A percentile compares a stretch with the other conserved stretches of the same genome.
phyloP scores from a whole-genome alignment of 2,113 vertebrate species.

The Coregonus clupeaformis region DNA sequence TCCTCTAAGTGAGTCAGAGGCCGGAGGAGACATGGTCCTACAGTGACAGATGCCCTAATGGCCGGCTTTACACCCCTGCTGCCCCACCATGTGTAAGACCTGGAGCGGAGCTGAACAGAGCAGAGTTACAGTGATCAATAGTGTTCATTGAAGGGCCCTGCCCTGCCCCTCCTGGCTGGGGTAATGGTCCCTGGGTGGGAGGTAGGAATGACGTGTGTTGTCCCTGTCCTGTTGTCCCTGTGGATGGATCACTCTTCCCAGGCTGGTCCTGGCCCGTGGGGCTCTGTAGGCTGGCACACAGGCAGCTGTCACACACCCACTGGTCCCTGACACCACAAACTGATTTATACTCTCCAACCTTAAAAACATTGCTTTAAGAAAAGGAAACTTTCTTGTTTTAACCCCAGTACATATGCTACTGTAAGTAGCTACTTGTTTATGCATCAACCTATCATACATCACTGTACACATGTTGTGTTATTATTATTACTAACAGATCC shows the following conservation, averaged over 20 bases:
- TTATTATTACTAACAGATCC: no score
- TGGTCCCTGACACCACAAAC: neutral
- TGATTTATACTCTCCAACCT: neutral
- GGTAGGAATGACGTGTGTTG: constrained; percentile 16
- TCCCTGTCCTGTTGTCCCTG: neutral
- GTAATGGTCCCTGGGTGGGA: constrained; percentile 9
- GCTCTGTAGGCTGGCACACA: constrained; percentile 27
- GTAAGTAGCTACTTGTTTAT: neutral
- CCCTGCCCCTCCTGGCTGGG: constrained; percentile 15
- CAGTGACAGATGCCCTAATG: constrained; percentile 40
- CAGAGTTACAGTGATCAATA: constrained; percentile 39
- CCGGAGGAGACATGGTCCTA: constrained; percentile 23
- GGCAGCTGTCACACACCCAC: constrained; percentile 33
- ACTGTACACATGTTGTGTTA: no score
- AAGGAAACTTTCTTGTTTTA: neutral
- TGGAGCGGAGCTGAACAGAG: constrained; percentile 25
- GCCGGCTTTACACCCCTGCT: constrained; percentile 6
- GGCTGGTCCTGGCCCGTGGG: neutral
- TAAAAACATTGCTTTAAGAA: neutral
- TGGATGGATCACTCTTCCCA: constrained; percentile 11
- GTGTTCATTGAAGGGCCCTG: constrained; percentile 15
- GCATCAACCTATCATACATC: no score
- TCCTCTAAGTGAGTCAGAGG: constrained; percentile 8
- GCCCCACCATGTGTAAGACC: constrained; percentile 37
- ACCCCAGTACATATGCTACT: neutral